Conservation (phyloP, 35 echinoderm and acorn worm species). For the Anneissia japonica region DNA sequence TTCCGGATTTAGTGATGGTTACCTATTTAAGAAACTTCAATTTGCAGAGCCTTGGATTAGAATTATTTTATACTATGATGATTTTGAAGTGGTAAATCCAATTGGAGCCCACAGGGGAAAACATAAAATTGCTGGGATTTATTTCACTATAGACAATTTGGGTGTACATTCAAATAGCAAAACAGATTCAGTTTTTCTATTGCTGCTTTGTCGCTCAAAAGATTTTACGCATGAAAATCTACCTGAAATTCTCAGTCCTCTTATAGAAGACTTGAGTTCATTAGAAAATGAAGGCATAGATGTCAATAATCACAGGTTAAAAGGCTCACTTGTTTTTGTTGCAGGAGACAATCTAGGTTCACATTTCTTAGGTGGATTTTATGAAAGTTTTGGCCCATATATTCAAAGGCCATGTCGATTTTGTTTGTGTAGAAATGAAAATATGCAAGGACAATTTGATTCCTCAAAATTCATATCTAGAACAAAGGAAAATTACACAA, state of each 20-base stretch:
- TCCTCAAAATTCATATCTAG: background rate
- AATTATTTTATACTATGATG: slow-evolving; percentile 7
- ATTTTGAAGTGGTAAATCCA: slow-evolving; percentile 24
- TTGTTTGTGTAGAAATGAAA: slow-evolving; percentile 6
- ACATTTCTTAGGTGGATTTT: slow-evolving; percentile 27
- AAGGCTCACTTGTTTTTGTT: slow-evolving; percentile 23
- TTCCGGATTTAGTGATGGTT: slow-evolving; percentile 1
- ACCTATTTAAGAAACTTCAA: background rate
- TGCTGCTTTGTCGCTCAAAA: slow-evolving; percentile 16
- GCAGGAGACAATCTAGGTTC: slow-evolving; percentile 28
- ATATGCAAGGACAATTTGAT: slow-evolving; percentile 21
- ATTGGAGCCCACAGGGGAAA: slow-evolving; percentile 15
- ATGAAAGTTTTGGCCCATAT: slow-evolving; percentile 23
- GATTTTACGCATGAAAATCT: background rate
- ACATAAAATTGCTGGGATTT: slow-evolving; percentile 13
- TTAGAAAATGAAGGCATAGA: slow-evolving; percentile 9
- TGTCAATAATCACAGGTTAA: slow-evolving; percentile 4
- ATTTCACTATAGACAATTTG: slow-evolving; percentile 25
- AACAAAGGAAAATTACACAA: slow-evolving; percentile 22
- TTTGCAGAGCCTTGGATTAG: background rate
- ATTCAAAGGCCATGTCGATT: slow-evolving; percentile 23
- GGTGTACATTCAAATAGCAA: background rate
- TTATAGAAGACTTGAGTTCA: slow-evolving; percentile 8
- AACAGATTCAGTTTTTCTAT: slow-evolving; percentile 11
- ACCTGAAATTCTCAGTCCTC: background rate